Conservation (phyloP, 2,888 invertebrate genomes). For the Eudasyphora cyanicolor region DNA sequence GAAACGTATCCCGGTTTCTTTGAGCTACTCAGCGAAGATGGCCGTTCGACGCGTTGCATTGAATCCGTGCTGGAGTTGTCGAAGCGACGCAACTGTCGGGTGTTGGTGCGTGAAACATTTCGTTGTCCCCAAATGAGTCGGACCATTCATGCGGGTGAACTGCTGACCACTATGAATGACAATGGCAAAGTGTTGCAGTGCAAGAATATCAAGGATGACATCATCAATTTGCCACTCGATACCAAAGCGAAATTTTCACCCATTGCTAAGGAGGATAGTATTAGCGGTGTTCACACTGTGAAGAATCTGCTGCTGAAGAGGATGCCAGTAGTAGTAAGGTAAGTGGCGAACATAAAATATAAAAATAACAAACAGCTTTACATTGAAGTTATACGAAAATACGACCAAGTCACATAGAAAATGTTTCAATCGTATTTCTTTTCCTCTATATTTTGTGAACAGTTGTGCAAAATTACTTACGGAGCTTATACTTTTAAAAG, state of each 20-base stretch:
- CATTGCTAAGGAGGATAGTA: slow-evolving; percentile 94
- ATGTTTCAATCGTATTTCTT: too few species aligned
- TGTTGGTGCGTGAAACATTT: slow-evolving; percentile 80
- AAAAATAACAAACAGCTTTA: too few species aligned
- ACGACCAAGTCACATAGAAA: too few species aligned
- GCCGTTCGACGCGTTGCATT: slow-evolving; percentile 93
- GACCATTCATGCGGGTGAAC: slow-evolving; percentile 91
- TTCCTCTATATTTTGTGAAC: too few species aligned
- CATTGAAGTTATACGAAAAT: too few species aligned
- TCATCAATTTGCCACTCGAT: slow-evolving; percentile 90
- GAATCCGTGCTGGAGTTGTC: slow-evolving; percentile 93
- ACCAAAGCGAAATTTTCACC: slow-evolving; percentile 95
- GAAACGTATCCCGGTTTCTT: slow-evolving; percentile 95
- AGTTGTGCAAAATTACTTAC: too few species aligned
- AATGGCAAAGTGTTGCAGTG: slow-evolving; percentile 92
- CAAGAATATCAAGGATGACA: slow-evolving; percentile 91
- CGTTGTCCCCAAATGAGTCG: slow-evolving; percentile 79
- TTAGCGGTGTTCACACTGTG: slow-evolving; percentile 96
- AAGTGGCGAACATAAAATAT: too few species aligned
- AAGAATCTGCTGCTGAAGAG: slow-evolving; percentile 93
- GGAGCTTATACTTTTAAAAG: too few species aligned
- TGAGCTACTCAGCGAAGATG: slow-evolving; percentile 96
- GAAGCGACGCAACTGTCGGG: slow-evolving; percentile 83
- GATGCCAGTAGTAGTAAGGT: slow-evolving; percentile 93
- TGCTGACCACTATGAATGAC: slow-evolving; percentile 87